A percentile compares a stretch with the other conserved stretches of the same genome.
Conservation (phyloP, 2,888 invertebrate genomes). For the Congeria kusceri region DNA sequence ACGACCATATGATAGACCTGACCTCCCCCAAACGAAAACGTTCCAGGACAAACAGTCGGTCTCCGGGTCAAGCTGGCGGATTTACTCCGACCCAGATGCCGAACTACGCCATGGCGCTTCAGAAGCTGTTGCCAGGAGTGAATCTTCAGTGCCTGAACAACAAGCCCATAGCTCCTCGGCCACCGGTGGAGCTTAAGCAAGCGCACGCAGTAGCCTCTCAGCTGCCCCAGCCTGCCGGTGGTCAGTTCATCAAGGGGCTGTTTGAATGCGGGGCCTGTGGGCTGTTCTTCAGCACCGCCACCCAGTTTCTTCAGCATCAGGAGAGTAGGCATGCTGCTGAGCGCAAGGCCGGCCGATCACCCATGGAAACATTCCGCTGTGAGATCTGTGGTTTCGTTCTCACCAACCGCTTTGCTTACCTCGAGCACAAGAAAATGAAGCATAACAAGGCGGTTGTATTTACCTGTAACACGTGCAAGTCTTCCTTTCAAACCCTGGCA, state of each 20-base stretch:
- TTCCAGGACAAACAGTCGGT: constrained; percentile 4
- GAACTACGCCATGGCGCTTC: constrained; percentile 35
- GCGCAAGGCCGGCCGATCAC: constrained; percentile 38
- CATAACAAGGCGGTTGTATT: too few relatives aligned
- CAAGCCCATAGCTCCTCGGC: constrained; percentile 6
- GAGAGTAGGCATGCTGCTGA: constrained; percentile 27
- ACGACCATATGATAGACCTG: constrained; percentile 43
- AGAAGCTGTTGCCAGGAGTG: constrained; percentile 33
- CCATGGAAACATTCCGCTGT: constrained; percentile 61
- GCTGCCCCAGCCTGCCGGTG: not conserved
- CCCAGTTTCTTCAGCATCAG: constrained; percentile 58
- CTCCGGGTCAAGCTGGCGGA: not conserved
- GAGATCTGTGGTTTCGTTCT: constrained; percentile 60
- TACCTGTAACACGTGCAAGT: too few relatives aligned
- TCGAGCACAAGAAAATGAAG: constrained; percentile 63
- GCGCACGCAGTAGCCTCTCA: not conserved
- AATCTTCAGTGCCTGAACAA: constrained; percentile 21
- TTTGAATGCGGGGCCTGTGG: constrained; percentile 64
- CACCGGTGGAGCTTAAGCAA: too few relatives aligned
- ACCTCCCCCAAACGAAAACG: not conserved
- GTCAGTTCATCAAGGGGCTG: constrained; percentile 38
- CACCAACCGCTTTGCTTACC: constrained; percentile 59
- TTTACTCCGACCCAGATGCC: not conserved
- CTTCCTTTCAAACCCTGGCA: too few relatives aligned
- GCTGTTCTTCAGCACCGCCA: constrained; percentile 56